These are phyloP conservation scores for Diarsia brunnea DNA, from an alignment of 2,888 invertebrate genomes.

Conservation along the genomic window DNA sequence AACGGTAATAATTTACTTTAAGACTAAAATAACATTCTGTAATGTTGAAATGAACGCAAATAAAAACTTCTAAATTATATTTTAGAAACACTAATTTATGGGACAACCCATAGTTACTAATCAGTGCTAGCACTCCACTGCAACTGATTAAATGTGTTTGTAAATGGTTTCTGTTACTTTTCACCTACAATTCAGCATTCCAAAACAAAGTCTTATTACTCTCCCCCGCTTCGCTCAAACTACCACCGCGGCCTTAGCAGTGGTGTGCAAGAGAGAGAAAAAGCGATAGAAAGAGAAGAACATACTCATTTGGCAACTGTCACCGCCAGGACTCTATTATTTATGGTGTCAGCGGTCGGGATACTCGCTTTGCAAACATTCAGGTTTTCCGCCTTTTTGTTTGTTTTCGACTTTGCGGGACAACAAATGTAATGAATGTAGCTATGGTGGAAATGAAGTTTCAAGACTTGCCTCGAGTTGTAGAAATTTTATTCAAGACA, in stretches of 20 bases:
- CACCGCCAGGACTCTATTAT: conserved; percentile 83
- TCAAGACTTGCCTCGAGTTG: not conserved
- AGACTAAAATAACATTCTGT: not conserved
- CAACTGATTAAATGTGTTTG: not conserved
- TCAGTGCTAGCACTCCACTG: not conserved
- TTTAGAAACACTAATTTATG: no score
- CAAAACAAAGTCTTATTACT: not conserved
- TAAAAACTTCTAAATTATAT: not conserved
- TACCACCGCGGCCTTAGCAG: conserved; percentile 19
- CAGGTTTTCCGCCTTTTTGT: conserved; percentile 40
- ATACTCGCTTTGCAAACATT: conserved; percentile 50
- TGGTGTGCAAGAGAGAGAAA: conserved; percentile 65
- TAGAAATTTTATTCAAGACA: not conserved
- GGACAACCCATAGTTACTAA: no score
- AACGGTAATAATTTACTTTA: no score
- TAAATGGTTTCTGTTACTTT: no score
- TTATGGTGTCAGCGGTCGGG: conserved; percentile 75
- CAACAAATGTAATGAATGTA: conserved; percentile 36
- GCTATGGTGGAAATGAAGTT: not conserved
- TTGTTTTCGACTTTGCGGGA: conserved; percentile 37
- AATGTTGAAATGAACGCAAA: not conserved
- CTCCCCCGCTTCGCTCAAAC: conserved; percentile 31
- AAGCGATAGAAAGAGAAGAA: conserved; percentile 69
- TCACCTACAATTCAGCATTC: not conserved
- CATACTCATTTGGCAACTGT: conserved; percentile 85